Percentiles rank a stretch among this genome's conserved stretches.
phyloP scores from a whole-genome alignment of 2,797 vertebrate genomes.

The Arrhamphus sclerolepis region DNA sequence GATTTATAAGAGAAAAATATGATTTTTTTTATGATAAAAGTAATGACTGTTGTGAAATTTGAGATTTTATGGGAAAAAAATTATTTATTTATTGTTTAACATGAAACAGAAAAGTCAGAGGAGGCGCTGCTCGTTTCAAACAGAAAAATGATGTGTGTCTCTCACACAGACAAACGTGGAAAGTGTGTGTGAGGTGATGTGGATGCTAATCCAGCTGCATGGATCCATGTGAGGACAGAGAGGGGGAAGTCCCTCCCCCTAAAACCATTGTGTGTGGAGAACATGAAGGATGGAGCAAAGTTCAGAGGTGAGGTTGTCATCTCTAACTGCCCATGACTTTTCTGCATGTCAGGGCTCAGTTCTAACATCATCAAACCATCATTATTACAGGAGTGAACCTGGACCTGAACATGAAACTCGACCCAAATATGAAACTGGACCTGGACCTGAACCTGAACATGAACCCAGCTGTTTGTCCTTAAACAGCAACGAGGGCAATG shows the following conservation, averaged over 20 bases:
- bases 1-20: too few species aligned
- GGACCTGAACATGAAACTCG: background rate
- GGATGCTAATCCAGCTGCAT: background rate
- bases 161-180: background rate
- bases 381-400: slow-evolving; percentile 1
- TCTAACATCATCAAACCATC: background rate
- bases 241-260: too few species aligned
- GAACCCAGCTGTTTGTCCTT: slow-evolving; percentile 1
- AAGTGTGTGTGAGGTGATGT: slow-evolving; percentile 6
- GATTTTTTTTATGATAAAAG: too few species aligned
- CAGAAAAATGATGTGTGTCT: background rate
- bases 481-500: background rate
- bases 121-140: background rate
- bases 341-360: too few species aligned
- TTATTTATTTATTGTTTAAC: too few species aligned
- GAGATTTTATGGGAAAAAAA: too few species aligned
- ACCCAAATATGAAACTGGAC: too few species aligned
- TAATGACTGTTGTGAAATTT: too few species aligned
- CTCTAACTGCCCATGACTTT: background rate
- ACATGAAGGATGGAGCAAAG: background rate
- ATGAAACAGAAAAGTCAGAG: background rate
- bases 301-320: background rate
- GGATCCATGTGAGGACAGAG: too few species aligned
- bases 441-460: background rate
- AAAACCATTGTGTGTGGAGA: too few species aligned